A percentile compares a stretch with the other conserved stretches of the same genome.
Evolutionary conservation across 1,140 invertebrate genomes (phyloP).

Genomic region (Lutraria rhynchaena): DNA sequence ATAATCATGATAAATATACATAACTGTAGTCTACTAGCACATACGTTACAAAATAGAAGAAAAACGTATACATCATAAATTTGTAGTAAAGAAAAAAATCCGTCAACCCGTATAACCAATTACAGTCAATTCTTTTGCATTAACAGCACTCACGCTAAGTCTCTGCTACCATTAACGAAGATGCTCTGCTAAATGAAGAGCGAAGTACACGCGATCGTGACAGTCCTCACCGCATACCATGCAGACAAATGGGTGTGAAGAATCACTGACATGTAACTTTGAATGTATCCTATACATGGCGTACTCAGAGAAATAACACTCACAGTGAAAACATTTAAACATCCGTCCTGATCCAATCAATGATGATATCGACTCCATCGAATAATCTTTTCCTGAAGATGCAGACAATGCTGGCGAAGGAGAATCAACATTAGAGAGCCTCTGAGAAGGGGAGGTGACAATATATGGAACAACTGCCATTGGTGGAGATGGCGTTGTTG

Average conservation of each 20-base stretch:
- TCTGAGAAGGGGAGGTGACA: slow-evolving; percentile 34
- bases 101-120: slow-evolving; percentile 16
- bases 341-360: slow-evolving; percentile 71
- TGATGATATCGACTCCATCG: slow-evolving; percentile 70
- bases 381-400: slow-evolving; percentile 62
- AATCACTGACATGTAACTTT: slow-evolving; percentile 73
- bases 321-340: slow-evolving; percentile 76
- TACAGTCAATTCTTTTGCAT: neutral
- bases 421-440: slow-evolving; percentile 30
- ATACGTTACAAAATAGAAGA: no score
- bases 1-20: slow-evolving; percentile 21
- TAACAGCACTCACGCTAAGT: neutral
- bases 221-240: slow-evolving; percentile 76
- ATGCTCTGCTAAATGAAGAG: slow-evolving; percentile 76
- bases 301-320: slow-evolving; percentile 78
- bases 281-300: slow-evolving; percentile 78
- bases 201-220: slow-evolving; percentile 75
- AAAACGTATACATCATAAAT: slow-evolving; percentile 17
- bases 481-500: slow-evolving; percentile 38
- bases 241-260: slow-evolving; percentile 72
- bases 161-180: slow-evolving; percentile 59
- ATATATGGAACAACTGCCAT: slow-evolving; percentile 43
- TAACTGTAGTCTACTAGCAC: neutral
- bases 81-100: slow-evolving; percentile 29
- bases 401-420: slow-evolving; percentile 52